Conservation (phyloP, 2,888 invertebrate species). For the Xanthia togata region DNA sequence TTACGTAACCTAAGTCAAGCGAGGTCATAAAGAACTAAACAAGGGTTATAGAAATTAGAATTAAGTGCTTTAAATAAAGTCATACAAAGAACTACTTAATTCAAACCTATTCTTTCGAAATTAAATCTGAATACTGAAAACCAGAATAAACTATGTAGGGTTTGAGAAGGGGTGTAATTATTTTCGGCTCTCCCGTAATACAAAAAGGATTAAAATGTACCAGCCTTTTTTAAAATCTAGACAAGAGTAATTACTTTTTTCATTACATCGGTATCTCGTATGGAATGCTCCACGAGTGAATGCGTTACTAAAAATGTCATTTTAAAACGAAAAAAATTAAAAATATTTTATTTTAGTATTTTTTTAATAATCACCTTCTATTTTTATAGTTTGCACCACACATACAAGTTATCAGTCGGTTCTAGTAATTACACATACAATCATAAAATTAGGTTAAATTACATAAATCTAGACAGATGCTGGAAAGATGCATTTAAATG, state of each 20-base stretch:
- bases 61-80: not conserved
- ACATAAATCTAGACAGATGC: too few species aligned
- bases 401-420: too few species aligned
- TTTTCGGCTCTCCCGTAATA: slow-evolving; percentile 64
- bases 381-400: too few species aligned
- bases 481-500: too few species aligned
- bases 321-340: too few species aligned
- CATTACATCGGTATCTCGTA: not conserved
- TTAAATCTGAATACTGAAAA: slow-evolving; percentile 8
- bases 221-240: slow-evolving; percentile 42
- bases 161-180: slow-evolving; percentile 60
- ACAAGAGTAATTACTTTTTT: slow-evolving; percentile 4
- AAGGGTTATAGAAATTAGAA: not conserved
- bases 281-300: not conserved
- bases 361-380: too few species aligned
- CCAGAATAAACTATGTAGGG: slow-evolving; percentile 29
- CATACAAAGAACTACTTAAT: not conserved
- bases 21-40: not conserved
- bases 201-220: slow-evolving; percentile 62
- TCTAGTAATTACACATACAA: too few species aligned
- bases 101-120: slow-evolving; percentile 8
- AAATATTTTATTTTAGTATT: too few species aligned
- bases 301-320: slow-evolving; percentile 63
- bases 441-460: too few species aligned
- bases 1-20: not conserved